phyloP scores from a whole-genome alignment of 2,797 vertebrate genomes.

The Sebastolobus altivelis region DNA sequence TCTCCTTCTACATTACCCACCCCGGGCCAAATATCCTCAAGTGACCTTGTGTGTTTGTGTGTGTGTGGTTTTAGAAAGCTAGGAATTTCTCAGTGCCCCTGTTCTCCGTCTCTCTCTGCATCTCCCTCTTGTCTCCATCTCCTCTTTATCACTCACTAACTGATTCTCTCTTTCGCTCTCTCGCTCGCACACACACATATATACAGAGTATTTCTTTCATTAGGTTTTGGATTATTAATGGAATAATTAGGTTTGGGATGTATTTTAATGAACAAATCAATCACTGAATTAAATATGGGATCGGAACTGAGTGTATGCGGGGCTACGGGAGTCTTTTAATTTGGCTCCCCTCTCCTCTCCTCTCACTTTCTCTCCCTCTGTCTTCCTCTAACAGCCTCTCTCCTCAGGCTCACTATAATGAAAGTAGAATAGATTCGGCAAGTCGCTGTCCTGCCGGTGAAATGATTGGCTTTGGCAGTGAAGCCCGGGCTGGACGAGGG shows the following conservation, averaged over 20 bases:
- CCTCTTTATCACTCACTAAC: slow-evolving; percentile 51
- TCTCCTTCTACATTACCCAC: slow-evolving; percentile 6
- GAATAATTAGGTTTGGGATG: slow-evolving; percentile 82
- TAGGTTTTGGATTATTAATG: slow-evolving; percentile 80
- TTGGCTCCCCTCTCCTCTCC: slow-evolving; percentile 35
- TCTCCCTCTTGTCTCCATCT: slow-evolving; percentile 38
- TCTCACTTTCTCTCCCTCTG: not conserved
- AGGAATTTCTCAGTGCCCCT: not conserved
- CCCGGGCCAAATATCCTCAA: slow-evolving; percentile 12
- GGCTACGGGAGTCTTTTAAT: slow-evolving; percentile 70
- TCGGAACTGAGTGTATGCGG: slow-evolving; percentile 48
- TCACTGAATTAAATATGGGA: slow-evolving; percentile 80
- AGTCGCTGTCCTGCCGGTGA: slow-evolving; percentile 38
- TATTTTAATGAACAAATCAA: slow-evolving; percentile 83
- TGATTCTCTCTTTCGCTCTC: slow-evolving; percentile 22
- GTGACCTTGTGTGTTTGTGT: not conserved
- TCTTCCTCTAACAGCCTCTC: slow-evolving; percentile 32
- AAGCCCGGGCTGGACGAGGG: slow-evolving; percentile 6
- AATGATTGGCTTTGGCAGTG: slow-evolving; percentile 54
- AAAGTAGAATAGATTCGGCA: slow-evolving; percentile 54
- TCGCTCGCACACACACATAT: not conserved
- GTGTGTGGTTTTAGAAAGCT: not conserved
- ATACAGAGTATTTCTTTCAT: slow-evolving; percentile 51
- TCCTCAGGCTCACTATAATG: slow-evolving; percentile 54
- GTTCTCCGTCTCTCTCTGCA: slow-evolving; percentile 6